Conservation (phyloP, 2,888 invertebrate species). For the Hermaeophaga mercurialis region DNA sequence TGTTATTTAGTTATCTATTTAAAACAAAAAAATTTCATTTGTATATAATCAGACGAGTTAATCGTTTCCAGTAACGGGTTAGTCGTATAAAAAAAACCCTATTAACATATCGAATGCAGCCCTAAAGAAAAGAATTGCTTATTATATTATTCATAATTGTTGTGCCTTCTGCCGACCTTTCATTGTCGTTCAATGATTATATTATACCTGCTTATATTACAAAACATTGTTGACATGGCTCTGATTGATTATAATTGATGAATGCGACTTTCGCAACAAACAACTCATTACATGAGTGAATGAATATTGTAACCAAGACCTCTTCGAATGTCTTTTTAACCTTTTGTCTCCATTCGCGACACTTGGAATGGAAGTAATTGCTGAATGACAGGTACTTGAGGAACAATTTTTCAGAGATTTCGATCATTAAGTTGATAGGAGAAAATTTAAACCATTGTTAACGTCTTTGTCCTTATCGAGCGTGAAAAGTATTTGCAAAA, state of each 20-base stretch:
- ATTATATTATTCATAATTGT: constrained; percentile 10
- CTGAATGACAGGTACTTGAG: constrained; percentile 46
- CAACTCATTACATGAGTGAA: constrained; percentile 47
- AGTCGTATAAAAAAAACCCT: too few relatives aligned
- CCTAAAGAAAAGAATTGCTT: not conserved
- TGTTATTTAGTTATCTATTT: too few relatives aligned
- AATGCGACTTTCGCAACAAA: constrained; percentile 42
- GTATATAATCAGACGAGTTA: too few relatives aligned
- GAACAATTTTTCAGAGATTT: constrained; percentile 18
- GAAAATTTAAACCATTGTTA: constrained; percentile 17
- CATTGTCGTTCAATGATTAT: constrained; percentile 28
- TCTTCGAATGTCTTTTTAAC: constrained; percentile 27
- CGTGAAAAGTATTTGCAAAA: too few relatives aligned
- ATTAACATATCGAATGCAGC: too few relatives aligned
- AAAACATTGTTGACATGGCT: constrained; percentile 43
- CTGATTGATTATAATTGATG: constrained; percentile 49
- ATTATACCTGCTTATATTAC: constrained; percentile 47
- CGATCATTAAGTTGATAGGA: constrained; percentile 13
- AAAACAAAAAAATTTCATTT: too few relatives aligned
- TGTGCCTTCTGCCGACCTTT: not conserved
- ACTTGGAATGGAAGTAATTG: constrained; percentile 42
- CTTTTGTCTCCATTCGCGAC: constrained; percentile 40
- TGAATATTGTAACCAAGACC: constrained; percentile 43
- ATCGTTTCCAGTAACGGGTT: too few relatives aligned
- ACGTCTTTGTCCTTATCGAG: too few relatives aligned